Evolutionary conservation across 2,113 vertebrate genomes (phyloP), one percentile per base, ranked within the genome.

Genomic region (Coreoperca whiteheadi): DNA sequence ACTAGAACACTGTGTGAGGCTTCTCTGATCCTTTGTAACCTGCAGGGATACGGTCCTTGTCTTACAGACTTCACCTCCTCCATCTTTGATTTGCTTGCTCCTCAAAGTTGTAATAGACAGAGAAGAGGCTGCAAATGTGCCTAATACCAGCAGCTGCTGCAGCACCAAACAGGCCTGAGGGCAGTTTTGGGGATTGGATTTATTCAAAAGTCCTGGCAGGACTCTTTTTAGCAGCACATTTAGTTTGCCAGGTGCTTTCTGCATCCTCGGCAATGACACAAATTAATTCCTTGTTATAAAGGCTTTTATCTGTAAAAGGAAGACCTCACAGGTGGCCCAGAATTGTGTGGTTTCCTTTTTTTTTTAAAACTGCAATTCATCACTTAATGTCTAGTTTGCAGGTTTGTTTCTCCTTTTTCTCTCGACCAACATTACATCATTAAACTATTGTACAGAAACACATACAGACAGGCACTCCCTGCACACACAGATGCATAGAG

Each of bases 21-120:
- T 78, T 70, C 21, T 63, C 59, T 71, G 32, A 68, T 64, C 64
- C 28, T 70, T 41, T 77, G 30, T 79, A 73, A 82, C 80, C 69
- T 81, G 87, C 65, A 75, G 74, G 70, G 67, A 82, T 84, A 50
- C 43, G 4, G 41, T 51, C 37, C 28, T 74, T 32, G 39, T 84
- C 63, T 79, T 37, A 30, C 34, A 51, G n/a, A 64, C 77, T 77
- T 64, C 48, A 54, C 77, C 54, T 77, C 43, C 48, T 81, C 67
- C 68, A 66, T 86, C 53, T 84, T 82, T 87, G 75, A 77, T 91
- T 71, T 84, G 48, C 34, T 82, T 46, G 79, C 37, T 67, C 61
- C 54, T 87, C 23, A 65, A 28, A 89, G 75, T 73, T 68, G 54
- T 37, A 76, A 41, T 16, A 60, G 32, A 66, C 39, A 48, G 60